Evolutionary conservation across 2,113 vertebrate genomes (phyloP), one percentile per base, ranked within the genome.

Genomic region (Chitala chitala): DNA sequence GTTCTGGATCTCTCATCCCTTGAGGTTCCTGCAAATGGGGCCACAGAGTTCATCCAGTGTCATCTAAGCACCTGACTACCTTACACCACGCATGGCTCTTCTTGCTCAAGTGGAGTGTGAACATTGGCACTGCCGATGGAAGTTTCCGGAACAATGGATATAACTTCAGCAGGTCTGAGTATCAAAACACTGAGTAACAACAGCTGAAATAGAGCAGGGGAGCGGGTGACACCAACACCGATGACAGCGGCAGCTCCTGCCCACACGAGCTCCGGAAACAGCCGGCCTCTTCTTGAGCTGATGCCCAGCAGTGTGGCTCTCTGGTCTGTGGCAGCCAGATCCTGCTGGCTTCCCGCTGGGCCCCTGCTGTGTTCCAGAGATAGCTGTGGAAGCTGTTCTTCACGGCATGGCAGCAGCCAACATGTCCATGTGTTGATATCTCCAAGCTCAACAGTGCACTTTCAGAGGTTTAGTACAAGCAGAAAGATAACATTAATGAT

Each of bases 71-170:
- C 26, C 3, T 20, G 42, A 38, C 31, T 51, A 29, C 36, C 17
- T 38, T 29, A 51, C 26, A 17, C 26, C 17, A 13, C 36, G 50
- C 29, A 1, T 26, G 42, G 51, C 40, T 72, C 29, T 46, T 56
- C 61, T 55, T 61, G 36, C 8, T 17, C 50, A 13, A 17, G 51
- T n/a, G 17, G 26, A 48, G 24, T 5, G 29, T 10, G 13, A 4
- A 70, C 46, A 31, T 24, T 24, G 13, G 26, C 24, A 12, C 20
- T 51, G 22, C 53, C 38, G 20, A 36, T 51, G 26, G 53, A 72
- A 72, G 46, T 22, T 72, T 56, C 70, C 54, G 51, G 48, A 68
- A 46, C 10, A 24, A 12, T 38, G 42, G 40, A 68, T 68, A 46
- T 68, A 38, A 9, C 42, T 44, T 48, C 26, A 46, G 64, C 40